These are phyloP conservation scores for Drosophila baimaii DNA, from an alignment of 1,140 invertebrate genomes.

Conservation along the genomic window DNA sequence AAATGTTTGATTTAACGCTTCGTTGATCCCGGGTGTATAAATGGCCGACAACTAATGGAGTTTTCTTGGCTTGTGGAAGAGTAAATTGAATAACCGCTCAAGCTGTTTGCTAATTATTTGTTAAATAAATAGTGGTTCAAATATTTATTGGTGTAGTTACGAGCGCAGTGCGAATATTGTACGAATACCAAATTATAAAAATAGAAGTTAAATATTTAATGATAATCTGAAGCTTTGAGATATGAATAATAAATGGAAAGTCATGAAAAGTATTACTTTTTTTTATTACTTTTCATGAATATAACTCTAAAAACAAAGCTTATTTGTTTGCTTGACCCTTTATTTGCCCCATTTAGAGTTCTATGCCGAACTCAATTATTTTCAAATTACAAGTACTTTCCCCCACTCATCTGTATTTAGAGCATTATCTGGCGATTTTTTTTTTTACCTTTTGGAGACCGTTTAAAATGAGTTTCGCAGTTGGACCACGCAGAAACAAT, in stretches of 20 bases:
- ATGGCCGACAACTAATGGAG: conserved; percentile 32
- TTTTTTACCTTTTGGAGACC: conserved; percentile 17
- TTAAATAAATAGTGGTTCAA: conserved; percentile 1
- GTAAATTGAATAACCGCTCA: conserved; percentile 27
- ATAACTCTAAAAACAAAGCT: background rate
- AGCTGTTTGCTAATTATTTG: conserved; percentile 9
- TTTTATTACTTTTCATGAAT: background rate
- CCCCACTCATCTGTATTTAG: conserved; percentile 32
- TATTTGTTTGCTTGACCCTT: background rate
- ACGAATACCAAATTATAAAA: background rate
- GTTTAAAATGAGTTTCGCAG: conserved; percentile 40
- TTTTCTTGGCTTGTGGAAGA: conserved; percentile 11
- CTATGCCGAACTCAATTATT: conserved; percentile 43
- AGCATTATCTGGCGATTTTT: conserved; percentile 37
- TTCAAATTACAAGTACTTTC: conserved; percentile 54
- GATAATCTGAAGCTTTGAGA: background rate
- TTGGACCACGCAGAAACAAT: conserved; percentile 52
- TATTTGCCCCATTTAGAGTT: conserved; percentile 20
- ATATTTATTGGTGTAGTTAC: background rate
- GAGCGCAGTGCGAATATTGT: background rate
- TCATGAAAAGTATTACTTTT: background rate
- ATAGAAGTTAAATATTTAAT: background rate
- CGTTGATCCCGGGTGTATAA: conserved; percentile 37
- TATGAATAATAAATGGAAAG: background rate
- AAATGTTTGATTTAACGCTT: conserved; percentile 70